Percentiles rank a stretch among this genome's conserved stretches.
Evolutionary conservation across 2,113 vertebrate genomes (phyloP).

Genomic region (Bagarius yarrelli): DNA sequence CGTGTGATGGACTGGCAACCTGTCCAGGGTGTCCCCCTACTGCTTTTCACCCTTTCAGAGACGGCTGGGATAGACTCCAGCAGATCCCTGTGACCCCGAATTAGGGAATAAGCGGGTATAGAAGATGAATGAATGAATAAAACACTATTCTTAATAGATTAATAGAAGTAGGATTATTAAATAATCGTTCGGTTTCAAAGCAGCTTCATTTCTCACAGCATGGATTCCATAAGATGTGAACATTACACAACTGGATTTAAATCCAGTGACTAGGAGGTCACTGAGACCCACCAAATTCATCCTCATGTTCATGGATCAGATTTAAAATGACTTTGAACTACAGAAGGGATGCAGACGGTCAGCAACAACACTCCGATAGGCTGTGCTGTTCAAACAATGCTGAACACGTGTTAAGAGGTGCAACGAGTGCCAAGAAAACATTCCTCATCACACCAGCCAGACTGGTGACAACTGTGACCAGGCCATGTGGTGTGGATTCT

Average conservation of each 20-base stretch:
- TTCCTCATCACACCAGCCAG: neutral
- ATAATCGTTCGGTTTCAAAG: neutral
- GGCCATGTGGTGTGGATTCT: neutral
- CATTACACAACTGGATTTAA: neutral
- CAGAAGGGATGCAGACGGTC: neutral
- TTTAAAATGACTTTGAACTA: too few relatives aligned
- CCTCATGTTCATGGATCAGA: neutral
- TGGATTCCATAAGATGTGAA: neutral
- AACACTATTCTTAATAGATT: too few relatives aligned
- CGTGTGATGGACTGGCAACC: too few relatives aligned
- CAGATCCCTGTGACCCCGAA: too few relatives aligned
- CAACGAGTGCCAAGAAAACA: neutral
- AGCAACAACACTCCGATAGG: slow-evolving; percentile 1
- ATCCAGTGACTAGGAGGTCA: neutral
- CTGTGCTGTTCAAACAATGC: neutral
- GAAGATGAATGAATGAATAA: too few relatives aligned
- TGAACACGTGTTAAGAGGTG: neutral
- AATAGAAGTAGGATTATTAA: too few relatives aligned
- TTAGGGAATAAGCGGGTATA: too few relatives aligned
- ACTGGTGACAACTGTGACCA: neutral
- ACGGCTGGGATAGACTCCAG: too few relatives aligned
- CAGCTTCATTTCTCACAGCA: too few relatives aligned
- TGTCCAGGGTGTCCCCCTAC: too few relatives aligned
- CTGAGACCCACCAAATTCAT: neutral
- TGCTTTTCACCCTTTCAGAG: too few relatives aligned